phyloP scores from a whole-genome alignment of 92 coral and sea anemone species.

The Muricea muricata region DNA sequence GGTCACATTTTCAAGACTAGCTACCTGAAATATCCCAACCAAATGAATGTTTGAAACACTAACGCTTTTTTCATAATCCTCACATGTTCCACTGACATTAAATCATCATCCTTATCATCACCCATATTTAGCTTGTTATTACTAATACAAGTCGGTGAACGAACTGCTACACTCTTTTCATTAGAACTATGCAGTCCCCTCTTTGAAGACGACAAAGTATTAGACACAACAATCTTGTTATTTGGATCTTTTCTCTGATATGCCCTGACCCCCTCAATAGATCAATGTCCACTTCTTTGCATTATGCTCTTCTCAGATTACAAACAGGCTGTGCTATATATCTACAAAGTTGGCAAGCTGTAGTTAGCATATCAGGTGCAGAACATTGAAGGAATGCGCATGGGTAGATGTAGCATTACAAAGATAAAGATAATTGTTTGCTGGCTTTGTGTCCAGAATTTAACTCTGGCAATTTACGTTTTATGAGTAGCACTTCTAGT shows the following conservation, averaged over 20 bases:
- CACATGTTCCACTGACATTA: slow-evolving; percentile 10
- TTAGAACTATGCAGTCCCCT: background rate
- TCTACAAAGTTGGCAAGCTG: no score
- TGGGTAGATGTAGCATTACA: no score
- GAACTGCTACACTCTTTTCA: background rate
- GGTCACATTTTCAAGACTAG: no score
- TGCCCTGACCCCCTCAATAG: slow-evolving; percentile 9
- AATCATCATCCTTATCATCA: background rate
- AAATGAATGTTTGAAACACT: no score
- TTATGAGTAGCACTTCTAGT: no score
- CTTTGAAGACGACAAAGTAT: slow-evolving; percentile 21
- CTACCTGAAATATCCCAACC: no score
- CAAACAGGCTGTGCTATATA: no score
- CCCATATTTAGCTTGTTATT: background rate
- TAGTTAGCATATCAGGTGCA: no score
- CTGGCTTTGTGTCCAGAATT: no score
- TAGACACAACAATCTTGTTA: background rate
- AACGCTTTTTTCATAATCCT: background rate
- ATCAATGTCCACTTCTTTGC: background rate
- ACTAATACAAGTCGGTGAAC: background rate
- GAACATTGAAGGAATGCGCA: no score
- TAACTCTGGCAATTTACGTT: no score
- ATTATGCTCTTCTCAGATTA: slow-evolving; percentile 6
- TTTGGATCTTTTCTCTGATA: background rate
- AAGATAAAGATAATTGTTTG: no score